These are phyloP conservation scores for Brachionus manjavacas DNA, from an alignment of 1,140 invertebrate genomes.

Conservation along the genomic window DNA sequence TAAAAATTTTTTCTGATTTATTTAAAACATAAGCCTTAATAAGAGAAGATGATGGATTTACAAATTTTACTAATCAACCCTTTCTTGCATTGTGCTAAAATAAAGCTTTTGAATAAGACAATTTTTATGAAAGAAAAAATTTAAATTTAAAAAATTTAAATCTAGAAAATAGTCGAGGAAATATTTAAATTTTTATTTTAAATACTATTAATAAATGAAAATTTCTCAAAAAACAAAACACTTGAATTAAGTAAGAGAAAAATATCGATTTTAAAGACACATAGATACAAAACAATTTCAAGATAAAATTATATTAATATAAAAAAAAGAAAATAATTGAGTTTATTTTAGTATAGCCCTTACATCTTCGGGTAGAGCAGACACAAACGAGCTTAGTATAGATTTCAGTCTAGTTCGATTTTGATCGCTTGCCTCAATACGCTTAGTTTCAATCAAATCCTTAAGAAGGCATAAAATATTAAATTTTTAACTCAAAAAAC, in stretches of 20 bases:
- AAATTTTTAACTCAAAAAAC: not conserved
- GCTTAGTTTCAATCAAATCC: slow-evolving; percentile 27
- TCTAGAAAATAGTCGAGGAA: too few species aligned
- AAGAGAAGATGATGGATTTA: too few species aligned
- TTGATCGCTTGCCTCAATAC: slow-evolving; percentile 1
- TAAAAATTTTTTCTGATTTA: too few species aligned
- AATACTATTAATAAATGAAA: not conserved
- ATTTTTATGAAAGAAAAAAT: too few species aligned
- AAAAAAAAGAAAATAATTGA: not conserved
- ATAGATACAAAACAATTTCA: slow-evolving; percentile 12
- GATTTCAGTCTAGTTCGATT: not conserved
- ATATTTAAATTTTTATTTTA: not conserved
- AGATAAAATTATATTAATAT: not conserved
- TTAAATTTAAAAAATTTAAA: too few species aligned
- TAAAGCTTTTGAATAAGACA: too few species aligned
- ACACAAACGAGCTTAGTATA: not conserved
- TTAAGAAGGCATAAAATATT: not conserved
- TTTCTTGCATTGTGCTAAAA: too few species aligned
- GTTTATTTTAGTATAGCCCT: slow-evolving; percentile 6
- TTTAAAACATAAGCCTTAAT: too few species aligned
- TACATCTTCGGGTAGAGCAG: slow-evolving; percentile 30
- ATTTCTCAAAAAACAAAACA: not conserved
- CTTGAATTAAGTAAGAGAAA: not conserved
- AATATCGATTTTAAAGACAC: not conserved
- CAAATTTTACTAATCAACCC: too few species aligned